These are phyloP conservation scores for Petrolisthes cinctipes DNA, from an alignment of 2,888 invertebrate genomes.

Conservation along the genomic window DNA sequence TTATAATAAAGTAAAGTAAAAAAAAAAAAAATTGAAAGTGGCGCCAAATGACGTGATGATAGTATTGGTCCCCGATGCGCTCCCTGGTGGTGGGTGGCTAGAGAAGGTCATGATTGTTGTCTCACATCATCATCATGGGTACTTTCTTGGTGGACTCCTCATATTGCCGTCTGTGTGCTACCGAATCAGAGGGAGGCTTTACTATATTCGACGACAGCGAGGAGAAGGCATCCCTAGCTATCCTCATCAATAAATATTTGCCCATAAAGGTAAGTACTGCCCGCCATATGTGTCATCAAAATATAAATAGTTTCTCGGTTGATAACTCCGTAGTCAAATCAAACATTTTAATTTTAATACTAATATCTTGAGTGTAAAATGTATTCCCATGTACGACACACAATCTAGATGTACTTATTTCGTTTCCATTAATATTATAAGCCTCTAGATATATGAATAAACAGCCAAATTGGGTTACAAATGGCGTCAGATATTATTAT, in stretches of 20 bases:
- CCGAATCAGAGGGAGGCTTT: slow-evolving; percentile 45
- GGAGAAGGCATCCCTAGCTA: slow-evolving; percentile 59
- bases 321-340: slow-evolving; percentile 46
- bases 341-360: slow-evolving; percentile 13
- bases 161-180: slow-evolving; percentile 59
- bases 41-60: too few species aligned
- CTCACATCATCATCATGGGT: slow-evolving; percentile 14
- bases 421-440: too few species aligned
- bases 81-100: too few species aligned
- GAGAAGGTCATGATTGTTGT: too few species aligned
- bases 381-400: neutral
- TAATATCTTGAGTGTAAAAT: neutral
- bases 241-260: slow-evolving; percentile 63
- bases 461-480: too few species aligned
- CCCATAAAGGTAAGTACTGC: slow-evolving; percentile 60
- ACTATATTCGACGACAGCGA: slow-evolving; percentile 63
- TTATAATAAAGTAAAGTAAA: too few species aligned
- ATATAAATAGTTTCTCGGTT: slow-evolving; percentile 27
- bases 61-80: too few species aligned
- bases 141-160: slow-evolving; percentile 40
- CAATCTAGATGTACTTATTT: too few species aligned
- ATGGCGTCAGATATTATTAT: too few species aligned
- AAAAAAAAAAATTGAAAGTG: too few species aligned
- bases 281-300: neutral
- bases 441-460: too few species aligned